phyloP scores from a whole-genome alignment of 2,888 invertebrate genomes.

The Lithophane ornitopus region DNA sequence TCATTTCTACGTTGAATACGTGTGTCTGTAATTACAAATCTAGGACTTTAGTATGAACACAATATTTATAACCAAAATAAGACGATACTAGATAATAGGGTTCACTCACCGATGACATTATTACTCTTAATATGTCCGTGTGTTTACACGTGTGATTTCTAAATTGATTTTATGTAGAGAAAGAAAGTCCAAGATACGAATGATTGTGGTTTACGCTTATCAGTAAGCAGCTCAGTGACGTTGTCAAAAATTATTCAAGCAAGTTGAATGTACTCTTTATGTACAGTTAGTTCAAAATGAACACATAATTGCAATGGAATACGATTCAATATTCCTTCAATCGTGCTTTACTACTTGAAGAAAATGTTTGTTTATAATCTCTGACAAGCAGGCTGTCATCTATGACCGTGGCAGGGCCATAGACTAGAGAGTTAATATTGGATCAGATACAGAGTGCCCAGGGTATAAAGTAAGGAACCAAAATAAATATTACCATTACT shows the following conservation, averaged over 20 bases:
- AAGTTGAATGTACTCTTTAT: slow-evolving; percentile 16
- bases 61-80: slow-evolving; percentile 10
- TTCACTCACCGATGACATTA: slow-evolving; percentile 75
- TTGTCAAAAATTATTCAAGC: slow-evolving; percentile 56
- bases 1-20: slow-evolving; percentile 97
- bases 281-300: slow-evolving; percentile 29
- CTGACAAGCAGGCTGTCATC: slow-evolving; percentile 17
- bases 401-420: neutral
- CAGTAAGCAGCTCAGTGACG: slow-evolving; percentile 54
- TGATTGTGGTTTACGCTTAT: slow-evolving; percentile 49
- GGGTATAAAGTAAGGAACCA: neutral
- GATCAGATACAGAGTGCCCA: neutral
- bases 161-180: slow-evolving; percentile 41
- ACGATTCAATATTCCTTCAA: slow-evolving; percentile 38
- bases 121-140: slow-evolving; percentile 24
- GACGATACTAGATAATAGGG: neutral
- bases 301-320: slow-evolving; percentile 1
- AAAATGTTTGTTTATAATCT: neutral
- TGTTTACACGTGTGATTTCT: slow-evolving; percentile 41
- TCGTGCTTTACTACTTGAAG: neutral
- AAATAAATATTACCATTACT: neutral
- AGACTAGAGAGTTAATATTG: neutral
- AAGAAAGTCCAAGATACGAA: slow-evolving; percentile 50
- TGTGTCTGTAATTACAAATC: slow-evolving; percentile 89
- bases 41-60: slow-evolving; percentile 8